Percentiles rank a stretch among this genome's conserved stretches.
phyloP scores from a whole-genome alignment of 2,113 vertebrate genomes.

The Cyanoramphus novaezelandiae region DNA sequence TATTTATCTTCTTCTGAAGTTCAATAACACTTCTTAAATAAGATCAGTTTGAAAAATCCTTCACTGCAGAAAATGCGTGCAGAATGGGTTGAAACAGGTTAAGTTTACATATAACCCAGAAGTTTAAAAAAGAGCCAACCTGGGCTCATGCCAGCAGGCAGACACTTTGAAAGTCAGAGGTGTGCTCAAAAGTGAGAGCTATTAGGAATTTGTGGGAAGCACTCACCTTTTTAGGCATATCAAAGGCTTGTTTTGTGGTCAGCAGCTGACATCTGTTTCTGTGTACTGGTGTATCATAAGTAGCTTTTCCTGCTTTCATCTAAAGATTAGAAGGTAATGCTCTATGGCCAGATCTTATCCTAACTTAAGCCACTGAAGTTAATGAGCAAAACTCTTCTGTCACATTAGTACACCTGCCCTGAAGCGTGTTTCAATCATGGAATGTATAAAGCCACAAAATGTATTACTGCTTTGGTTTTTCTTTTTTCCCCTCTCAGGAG shows the following conservation, averaged over 20 bases:
- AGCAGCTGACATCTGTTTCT: slow-evolving; percentile 12
- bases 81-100: not conserved
- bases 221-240: not conserved
- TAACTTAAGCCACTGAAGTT: not conserved
- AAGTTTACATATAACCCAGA: not conserved
- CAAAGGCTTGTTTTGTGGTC: not conserved
- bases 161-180: not conserved
- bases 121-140: not conserved
- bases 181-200: not conserved
- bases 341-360: not conserved
- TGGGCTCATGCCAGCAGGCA: not conserved
- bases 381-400: slow-evolving; percentile 18
- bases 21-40: not conserved
- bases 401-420: not conserved
- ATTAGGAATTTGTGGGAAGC: not conserved
- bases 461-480: not conserved
- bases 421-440: not conserved
- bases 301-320: slow-evolving; percentile 34
- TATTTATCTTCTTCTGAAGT: not conserved
- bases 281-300: not conserved
- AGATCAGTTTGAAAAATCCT: not conserved
- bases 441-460: not conserved
- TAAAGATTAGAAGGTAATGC: slow-evolving; percentile 29
- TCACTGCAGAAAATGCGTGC: not conserved
- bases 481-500: not conserved